A percentile compares a stretch with the other conserved stretches of the same genome.
Evolutionary conservation across 2,888 invertebrate species (phyloP).

Genomic region (Cheilosia impressa): DNA sequence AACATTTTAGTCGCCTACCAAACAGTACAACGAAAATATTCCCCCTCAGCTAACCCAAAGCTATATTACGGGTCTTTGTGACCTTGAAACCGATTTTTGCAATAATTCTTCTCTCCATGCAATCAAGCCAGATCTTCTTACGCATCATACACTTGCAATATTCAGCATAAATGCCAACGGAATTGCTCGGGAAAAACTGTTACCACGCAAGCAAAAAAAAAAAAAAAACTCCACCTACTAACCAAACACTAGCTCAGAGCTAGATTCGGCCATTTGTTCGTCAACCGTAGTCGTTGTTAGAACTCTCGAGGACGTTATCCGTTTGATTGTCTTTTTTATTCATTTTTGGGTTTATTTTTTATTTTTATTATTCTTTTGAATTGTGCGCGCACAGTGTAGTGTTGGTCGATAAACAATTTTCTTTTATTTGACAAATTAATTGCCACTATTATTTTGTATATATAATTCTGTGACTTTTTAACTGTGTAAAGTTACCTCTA

Average conservation of each 20-base stretch:
- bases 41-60: not conserved
- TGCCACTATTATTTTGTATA: slow-evolving; percentile 35
- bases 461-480: slow-evolving; percentile 59
- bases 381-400: slow-evolving; percentile 75
- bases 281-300: slow-evolving; percentile 79
- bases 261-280: slow-evolving; percentile 80
- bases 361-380: slow-evolving; percentile 37
- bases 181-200: not conserved
- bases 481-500: slow-evolving; percentile 52
- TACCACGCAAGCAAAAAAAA: not conserved
- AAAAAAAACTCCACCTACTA: not conserved
- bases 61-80: slow-evolving; percentile 4
- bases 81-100: slow-evolving; percentile 2
- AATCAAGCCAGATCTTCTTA: not conserved
- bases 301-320: slow-evolving; percentile 76
- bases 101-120: not conserved
- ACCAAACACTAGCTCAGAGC: slow-evolving; percentile 17
- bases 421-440: slow-evolving; percentile 63
- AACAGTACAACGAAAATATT: too few species aligned
- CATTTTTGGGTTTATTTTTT: slow-evolving; percentile 22
- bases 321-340: slow-evolving; percentile 67
- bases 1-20: too few species aligned
- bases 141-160: too few species aligned
- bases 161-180: too few species aligned
- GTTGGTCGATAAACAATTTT: slow-evolving; percentile 64